Conservation (phyloP, 2,113 vertebrate species). For the Engystomops pustulosus region DNA sequence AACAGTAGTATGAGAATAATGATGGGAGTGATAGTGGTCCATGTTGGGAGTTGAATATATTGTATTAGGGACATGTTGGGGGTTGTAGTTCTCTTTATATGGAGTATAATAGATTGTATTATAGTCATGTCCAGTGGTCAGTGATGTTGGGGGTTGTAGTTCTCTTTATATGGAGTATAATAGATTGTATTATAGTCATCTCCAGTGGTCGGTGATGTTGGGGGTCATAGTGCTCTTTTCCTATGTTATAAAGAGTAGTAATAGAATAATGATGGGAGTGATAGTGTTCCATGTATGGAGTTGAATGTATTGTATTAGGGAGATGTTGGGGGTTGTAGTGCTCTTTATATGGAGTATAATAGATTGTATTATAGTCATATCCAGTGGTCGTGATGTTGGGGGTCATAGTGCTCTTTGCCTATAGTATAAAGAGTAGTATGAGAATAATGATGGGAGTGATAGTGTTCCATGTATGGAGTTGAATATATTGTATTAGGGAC, state of each 20-base stretch:
- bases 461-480: not conserved
- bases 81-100: not conserved
- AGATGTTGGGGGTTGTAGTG: not conserved
- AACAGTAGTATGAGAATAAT: not conserved
- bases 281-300: not conserved
- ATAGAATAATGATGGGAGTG: not conserved
- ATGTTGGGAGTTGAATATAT: no score
- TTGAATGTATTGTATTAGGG: not conserved
- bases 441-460: not conserved
- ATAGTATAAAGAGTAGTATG: not conserved
- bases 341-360: not conserved
- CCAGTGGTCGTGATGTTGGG: not conserved
- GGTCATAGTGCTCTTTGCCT: not conserved
- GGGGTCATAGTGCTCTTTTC: not conserved
- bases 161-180: no score
- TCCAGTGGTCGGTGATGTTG: not conserved
- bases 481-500: not conserved
- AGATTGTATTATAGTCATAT: not conserved
- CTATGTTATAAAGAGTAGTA: not conserved
- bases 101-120: not conserved
- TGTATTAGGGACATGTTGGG: not conserved
- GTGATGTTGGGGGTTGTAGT: not conserved
- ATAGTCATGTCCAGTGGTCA: no score
- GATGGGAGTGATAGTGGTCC: not conserved
- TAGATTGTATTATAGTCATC: not conserved